Evolutionary conservation across 2,888 invertebrate species (phyloP), one percentile per base, ranked within the genome.

Genomic region (Hemistola chrysoprasaria): DNA sequence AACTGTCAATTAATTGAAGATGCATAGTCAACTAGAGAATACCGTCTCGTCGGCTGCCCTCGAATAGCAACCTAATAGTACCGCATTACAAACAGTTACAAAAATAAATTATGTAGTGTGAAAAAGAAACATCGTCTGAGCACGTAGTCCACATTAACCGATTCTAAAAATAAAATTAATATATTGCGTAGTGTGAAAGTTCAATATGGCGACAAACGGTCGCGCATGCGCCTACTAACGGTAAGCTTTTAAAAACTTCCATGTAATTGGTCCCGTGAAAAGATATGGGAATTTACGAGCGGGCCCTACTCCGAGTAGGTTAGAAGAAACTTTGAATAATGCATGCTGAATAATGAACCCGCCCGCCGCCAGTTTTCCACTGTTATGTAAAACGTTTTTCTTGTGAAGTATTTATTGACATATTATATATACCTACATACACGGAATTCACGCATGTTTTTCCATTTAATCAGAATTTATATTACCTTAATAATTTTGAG

Each of bases 81-180:
- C 70, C 71, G 74, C 71, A 73, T 78, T 71, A 77, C 77, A 74
- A 72, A 75, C 71, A 73, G 79, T 71, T 72, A 74, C 82, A 68
- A 72, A 76, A 82, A 82, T 79, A 83, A 75, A 75, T 76, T 3
- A 39, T 30, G 26, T 44, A 68, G 70, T 55, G 64, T 63, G 68
- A 75, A 80, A 78, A 81, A 75, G 58, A 70, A 71, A 75, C 68
- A 78, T 64, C 71, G 72, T 69, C 67, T 59, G 67, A 65, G 75
- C 72, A 71, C 78, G 78, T 75, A 74, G 67, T 58, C 56, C 61
- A 66, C 77, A 74, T 81, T 82, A 79, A 70, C 56, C 47, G 61
- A 47, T 64, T 74, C 66, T 72, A 74, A 84, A 85, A 85, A 84
- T 86, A 81, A 83, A 79, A 82, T 78, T 79, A 81, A 83, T 84